phyloP scores from a whole-genome alignment of 2,797 vertebrate genomes.

The Scarus forsteni region DNA sequence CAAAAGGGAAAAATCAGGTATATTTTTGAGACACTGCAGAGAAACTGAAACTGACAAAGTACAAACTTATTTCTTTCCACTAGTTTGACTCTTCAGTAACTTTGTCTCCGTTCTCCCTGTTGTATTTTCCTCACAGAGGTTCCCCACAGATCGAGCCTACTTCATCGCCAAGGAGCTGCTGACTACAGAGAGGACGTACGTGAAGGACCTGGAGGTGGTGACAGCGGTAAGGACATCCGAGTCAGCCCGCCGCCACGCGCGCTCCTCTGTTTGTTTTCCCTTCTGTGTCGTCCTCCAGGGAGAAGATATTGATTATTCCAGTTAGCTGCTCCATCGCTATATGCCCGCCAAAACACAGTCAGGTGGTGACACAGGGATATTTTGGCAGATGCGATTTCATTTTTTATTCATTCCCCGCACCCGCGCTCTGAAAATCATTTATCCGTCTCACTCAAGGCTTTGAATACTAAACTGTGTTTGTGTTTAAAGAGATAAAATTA shows the following conservation, averaged over 20 bases:
- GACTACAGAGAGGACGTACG: slow-evolving; percentile 92
- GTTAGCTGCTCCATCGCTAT: slow-evolving; percentile 57
- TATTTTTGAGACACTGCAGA: too few species aligned
- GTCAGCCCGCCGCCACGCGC: neutral
- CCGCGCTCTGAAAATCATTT: slow-evolving; percentile 53
- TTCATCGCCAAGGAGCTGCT: slow-evolving; percentile 96
- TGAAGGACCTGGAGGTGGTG: slow-evolving; percentile 97
- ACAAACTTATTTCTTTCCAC: neutral
- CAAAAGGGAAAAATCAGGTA: too few species aligned
- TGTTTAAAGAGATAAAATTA: slow-evolving; percentile 51
- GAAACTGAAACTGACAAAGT: slow-evolving; percentile 1
- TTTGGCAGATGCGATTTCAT: slow-evolving; percentile 59
- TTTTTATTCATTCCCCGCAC: slow-evolving; percentile 57
- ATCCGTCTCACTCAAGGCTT: slow-evolving; percentile 61
- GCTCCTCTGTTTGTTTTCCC: slow-evolving; percentile 37
- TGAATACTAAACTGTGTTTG: slow-evolving; percentile 66
- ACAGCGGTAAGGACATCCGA: slow-evolving; percentile 87
- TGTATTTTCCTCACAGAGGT: slow-evolving; percentile 83
- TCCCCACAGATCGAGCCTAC: slow-evolving; percentile 93
- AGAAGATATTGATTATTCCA: slow-evolving; percentile 70
- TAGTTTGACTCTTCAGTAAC: neutral
- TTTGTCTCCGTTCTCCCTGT: slow-evolving; percentile 13
- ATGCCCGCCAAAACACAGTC: slow-evolving; percentile 49
- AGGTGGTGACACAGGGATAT: slow-evolving; percentile 54
- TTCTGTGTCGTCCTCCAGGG: slow-evolving; percentile 40